Conservation (phyloP, 2,888 invertebrate genomes). For the Pterobdella sp. region DNA sequence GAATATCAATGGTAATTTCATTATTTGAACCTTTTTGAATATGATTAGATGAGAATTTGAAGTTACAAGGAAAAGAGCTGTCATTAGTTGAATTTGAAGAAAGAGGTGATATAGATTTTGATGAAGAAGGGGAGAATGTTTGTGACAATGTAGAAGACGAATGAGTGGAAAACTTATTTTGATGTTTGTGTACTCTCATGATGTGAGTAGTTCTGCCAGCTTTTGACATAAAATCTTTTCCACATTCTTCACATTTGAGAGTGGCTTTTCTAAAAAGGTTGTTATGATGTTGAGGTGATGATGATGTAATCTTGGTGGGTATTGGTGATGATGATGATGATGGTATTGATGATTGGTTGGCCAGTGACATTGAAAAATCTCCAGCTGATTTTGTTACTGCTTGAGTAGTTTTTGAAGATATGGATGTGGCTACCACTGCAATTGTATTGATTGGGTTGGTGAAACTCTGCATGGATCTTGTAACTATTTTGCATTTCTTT, state of each 20-base stretch:
- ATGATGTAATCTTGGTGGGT: not conserved
- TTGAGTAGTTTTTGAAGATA: not conserved
- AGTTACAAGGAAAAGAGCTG: not conserved
- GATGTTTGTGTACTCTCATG: constrained; percentile 24
- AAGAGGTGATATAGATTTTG: not conserved
- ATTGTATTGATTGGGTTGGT: not conserved
- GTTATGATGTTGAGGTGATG: not conserved
- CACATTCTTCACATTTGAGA: constrained; percentile 29
- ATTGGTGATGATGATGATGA: not conserved
- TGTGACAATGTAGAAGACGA: not conserved
- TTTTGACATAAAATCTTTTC: constrained; percentile 31
- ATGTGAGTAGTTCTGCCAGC: constrained; percentile 31
- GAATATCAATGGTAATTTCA: too few relatives aligned
- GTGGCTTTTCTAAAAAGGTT: not conserved
- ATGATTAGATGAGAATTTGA: too few relatives aligned
- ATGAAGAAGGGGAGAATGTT: not conserved
- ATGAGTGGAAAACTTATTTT: not conserved
- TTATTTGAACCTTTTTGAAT: too few relatives aligned
- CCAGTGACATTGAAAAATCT: too few relatives aligned
- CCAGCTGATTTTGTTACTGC: not conserved
- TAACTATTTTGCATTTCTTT: not conserved
- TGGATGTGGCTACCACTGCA: not conserved
- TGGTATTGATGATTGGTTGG: not conserved
- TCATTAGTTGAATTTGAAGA: not conserved
- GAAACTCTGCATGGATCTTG: not conserved